Conservation (phyloP, 2,888 invertebrate genomes). For the Diachrysia chrysitis region DNA sequence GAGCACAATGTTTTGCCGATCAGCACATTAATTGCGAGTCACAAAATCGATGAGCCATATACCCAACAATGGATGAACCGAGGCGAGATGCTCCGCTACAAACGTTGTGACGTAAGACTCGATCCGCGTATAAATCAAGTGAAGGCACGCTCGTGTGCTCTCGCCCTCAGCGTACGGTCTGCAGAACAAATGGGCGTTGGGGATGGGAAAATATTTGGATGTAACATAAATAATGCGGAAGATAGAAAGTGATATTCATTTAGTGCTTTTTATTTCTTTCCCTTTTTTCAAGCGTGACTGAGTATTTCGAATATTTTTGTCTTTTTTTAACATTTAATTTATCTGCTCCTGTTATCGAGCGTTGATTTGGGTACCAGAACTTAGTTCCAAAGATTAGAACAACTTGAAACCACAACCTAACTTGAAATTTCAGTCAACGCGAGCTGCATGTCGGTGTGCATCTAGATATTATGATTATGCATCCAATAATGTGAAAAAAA, state of each 20-base stretch:
- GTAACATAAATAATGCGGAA: constrained; percentile 20
- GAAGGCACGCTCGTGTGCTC: constrained; percentile 78
- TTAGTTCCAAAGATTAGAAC: too few species aligned
- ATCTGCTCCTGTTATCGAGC: too few species aligned
- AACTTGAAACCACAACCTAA: too few species aligned
- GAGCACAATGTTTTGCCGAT: constrained; percentile 77
- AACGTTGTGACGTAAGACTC: constrained; percentile 77
- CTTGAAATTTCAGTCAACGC: too few species aligned
- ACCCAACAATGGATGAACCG: constrained; percentile 68
- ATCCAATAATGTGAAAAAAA: too few species aligned
- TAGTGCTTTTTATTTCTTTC: constrained; percentile 9
- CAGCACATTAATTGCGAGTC: constrained; percentile 80
- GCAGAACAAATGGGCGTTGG: constrained; percentile 53
- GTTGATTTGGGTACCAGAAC: too few species aligned
- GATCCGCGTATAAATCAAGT: constrained; percentile 77
- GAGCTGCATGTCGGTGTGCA: too few species aligned
- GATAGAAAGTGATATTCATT: constrained; percentile 17
- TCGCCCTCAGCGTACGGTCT: constrained; percentile 65
- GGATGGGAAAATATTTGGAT: constrained; percentile 31
- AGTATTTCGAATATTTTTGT: not conserved
- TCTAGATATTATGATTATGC: too few species aligned
- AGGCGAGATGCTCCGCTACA: constrained; percentile 71
- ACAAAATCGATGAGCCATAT: constrained; percentile 80
- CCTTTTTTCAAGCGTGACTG: not conserved
- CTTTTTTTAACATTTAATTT: too few species aligned